phyloP scores from a whole-genome alignment of 2,888 invertebrate species.

The Andrena bicolor region DNA sequence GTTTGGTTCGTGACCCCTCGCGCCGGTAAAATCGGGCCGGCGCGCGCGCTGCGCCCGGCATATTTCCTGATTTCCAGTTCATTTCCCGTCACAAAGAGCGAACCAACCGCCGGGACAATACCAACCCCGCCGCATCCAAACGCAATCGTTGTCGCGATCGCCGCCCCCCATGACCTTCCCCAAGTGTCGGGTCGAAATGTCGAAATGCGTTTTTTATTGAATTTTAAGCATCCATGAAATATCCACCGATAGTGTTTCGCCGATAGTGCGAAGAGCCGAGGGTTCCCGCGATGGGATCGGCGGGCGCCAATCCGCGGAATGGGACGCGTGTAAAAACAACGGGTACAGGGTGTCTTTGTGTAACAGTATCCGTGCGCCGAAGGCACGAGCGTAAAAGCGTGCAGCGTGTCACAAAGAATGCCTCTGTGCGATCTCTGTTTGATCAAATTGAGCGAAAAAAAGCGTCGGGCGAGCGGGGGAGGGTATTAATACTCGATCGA shows the following conservation, averaged over 20 bases:
- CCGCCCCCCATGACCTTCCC: slow-evolving; percentile 9
- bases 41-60: slow-evolving; percentile 55
- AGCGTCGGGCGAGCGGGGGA: not conserved
- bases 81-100: slow-evolving; percentile 68
- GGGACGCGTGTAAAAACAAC: too few relatives aligned
- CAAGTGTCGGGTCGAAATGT: slow-evolving; percentile 14
- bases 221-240: slow-evolving; percentile 59
- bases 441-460: slow-evolving; percentile 6
- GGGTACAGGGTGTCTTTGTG: not conserved
- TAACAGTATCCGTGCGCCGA: not conserved
- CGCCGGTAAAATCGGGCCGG: slow-evolving; percentile 63
- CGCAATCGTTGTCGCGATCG: slow-evolving; percentile 47
- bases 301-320: not conserved
- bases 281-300: not conserved
- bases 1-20: slow-evolving; percentile 59
- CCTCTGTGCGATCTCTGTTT: not conserved
- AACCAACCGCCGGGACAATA: slow-evolving; percentile 45
- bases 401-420: not conserved
- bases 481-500: slow-evolving; percentile 19
- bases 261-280: not conserved
- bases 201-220: slow-evolving; percentile 48
- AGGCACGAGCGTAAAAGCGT: not conserved
- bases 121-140: slow-evolving; percentile 54
- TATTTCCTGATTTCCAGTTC: slow-evolving; percentile 72
- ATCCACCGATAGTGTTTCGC: slow-evolving; percentile 31